Percentiles rank a stretch among this genome's conserved stretches.
These are phyloP conservation scores for Pygoscelis antarcticus DNA, from an alignment of 2,113 vertebrate species.

Conservation along the genomic window DNA sequence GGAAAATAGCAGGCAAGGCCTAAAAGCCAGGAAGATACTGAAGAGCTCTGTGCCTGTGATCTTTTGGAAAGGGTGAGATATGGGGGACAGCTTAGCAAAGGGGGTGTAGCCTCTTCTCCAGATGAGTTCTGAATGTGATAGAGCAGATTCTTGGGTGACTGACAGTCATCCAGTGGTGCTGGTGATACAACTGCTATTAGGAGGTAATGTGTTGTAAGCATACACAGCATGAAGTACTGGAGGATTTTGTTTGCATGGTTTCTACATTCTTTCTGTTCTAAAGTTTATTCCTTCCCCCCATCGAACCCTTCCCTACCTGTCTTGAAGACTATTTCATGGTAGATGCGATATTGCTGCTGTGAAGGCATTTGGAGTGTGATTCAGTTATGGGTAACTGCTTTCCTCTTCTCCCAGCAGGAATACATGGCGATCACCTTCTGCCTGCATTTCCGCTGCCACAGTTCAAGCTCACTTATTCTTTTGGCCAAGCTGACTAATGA, in stretches of 20 bases:
- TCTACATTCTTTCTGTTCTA: not conserved
- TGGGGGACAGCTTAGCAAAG: not conserved
- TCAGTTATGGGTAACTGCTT: not conserved
- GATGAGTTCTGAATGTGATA: not conserved
- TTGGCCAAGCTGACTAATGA: not conserved
- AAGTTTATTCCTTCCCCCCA: not conserved
- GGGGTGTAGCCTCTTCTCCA: not conserved
- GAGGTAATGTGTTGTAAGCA: not conserved
- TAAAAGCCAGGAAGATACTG: not conserved
- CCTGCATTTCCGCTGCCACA: not conserved
- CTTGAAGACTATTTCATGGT: not conserved
- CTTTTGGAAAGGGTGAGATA: not conserved
- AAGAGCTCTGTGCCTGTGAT: not conserved
- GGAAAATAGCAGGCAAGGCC: not conserved
- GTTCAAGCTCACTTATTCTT: not conserved
- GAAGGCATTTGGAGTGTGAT: not conserved
- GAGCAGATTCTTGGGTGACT: not conserved
- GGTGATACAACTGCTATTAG: not conserved
- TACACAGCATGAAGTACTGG: not conserved
- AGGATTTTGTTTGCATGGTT: not conserved
- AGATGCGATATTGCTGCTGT: not conserved
- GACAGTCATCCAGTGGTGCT: not conserved
- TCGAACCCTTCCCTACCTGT: not conserved
- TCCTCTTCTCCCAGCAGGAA: not conserved
- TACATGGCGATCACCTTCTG: not conserved